Evolutionary conservation across 2,888 invertebrate genomes (phyloP).

Genomic region (Scaptomyza reducta): DNA sequence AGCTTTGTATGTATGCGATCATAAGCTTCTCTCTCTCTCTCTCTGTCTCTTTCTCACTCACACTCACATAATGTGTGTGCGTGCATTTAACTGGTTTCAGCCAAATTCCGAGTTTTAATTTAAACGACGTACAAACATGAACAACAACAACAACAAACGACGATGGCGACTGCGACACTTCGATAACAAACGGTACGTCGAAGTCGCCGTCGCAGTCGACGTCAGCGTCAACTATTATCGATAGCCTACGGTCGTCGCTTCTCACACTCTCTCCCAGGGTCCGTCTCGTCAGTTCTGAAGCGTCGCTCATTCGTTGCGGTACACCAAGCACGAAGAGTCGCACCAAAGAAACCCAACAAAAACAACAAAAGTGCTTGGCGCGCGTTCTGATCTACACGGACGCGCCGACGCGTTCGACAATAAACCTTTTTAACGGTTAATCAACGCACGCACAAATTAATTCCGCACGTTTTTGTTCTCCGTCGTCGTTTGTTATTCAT

Average conservation of each 20-base stretch:
- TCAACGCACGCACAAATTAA: slow-evolving; percentile 33
- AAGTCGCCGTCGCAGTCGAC: slow-evolving; percentile 3
- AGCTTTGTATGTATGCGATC: slow-evolving; percentile 18
- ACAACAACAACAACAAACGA: slow-evolving; percentile 31
- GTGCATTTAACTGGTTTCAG: slow-evolving; percentile 75
- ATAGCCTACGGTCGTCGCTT: slow-evolving; percentile 52
- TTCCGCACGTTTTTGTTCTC: slow-evolving; percentile 3
- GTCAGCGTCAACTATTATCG: slow-evolving; percentile 62
- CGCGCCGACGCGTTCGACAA: slow-evolving; percentile 39
- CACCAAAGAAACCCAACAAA: too few species aligned
- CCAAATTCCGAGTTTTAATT: slow-evolving; percentile 77
- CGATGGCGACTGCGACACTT: slow-evolving; percentile 45
- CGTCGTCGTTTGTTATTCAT: slow-evolving; percentile 41
- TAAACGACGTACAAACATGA: slow-evolving; percentile 56
- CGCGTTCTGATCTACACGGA: slow-evolving; percentile 1
- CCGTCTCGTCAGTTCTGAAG: slow-evolving; percentile 55
- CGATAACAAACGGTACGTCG: slow-evolving; percentile 51
- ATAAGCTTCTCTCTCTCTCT: slow-evolving; percentile 1
- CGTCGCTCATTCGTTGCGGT: slow-evolving; percentile 66
- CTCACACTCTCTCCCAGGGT: slow-evolving; percentile 34
- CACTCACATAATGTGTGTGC: slow-evolving; percentile 27
- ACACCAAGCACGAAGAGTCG: slow-evolving; percentile 20
- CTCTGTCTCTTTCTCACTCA: neutral
- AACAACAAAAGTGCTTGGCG: slow-evolving; percentile 28
- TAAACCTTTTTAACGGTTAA: slow-evolving; percentile 44